phyloP scores from a whole-genome alignment of 2,888 invertebrate species.

The Spialia ferax region DNA sequence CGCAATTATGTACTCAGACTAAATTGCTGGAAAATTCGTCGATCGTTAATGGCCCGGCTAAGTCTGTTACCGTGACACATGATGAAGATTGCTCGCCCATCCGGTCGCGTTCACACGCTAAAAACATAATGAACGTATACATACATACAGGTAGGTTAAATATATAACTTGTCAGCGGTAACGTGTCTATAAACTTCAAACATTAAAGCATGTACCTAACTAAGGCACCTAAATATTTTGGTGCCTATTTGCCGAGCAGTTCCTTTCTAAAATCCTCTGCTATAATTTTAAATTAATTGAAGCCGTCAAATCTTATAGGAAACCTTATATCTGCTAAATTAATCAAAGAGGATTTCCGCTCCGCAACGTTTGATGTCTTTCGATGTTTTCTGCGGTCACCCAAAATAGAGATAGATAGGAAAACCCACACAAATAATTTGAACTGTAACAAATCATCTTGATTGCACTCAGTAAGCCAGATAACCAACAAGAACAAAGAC shows the following conservation, averaged over 20 bases:
- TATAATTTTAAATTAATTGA: slow-evolving; percentile 13
- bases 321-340: slow-evolving; percentile 21
- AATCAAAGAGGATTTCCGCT: slow-evolving; percentile 20
- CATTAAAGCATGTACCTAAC: background rate
- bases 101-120: slow-evolving; percentile 62
- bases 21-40: slow-evolving; percentile 81
- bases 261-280: background rate
- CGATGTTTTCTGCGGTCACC: slow-evolving; percentile 6
- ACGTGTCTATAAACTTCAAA: background rate
- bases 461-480: no score
- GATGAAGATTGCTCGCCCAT: slow-evolving; percentile 53
- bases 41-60: slow-evolving; percentile 74
- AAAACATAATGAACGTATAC: slow-evolving; percentile 25
- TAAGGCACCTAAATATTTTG: no score
- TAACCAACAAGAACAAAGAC: no score
- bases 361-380: slow-evolving; percentile 8
- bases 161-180: slow-evolving; percentile 9
- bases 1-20: slow-evolving; percentile 84
- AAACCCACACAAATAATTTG: background rate
- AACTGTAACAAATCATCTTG: background rate
- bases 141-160: slow-evolving; percentile 23
- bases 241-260: background rate
- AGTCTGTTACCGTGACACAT: slow-evolving; percentile 69
- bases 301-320: slow-evolving; percentile 11
- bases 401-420: slow-evolving; percentile 6